Percentiles rank a stretch among this genome's conserved stretches.
Evolutionary conservation across 2,113 vertebrate species (phyloP).

Genomic region (Zeus faber): DNA sequence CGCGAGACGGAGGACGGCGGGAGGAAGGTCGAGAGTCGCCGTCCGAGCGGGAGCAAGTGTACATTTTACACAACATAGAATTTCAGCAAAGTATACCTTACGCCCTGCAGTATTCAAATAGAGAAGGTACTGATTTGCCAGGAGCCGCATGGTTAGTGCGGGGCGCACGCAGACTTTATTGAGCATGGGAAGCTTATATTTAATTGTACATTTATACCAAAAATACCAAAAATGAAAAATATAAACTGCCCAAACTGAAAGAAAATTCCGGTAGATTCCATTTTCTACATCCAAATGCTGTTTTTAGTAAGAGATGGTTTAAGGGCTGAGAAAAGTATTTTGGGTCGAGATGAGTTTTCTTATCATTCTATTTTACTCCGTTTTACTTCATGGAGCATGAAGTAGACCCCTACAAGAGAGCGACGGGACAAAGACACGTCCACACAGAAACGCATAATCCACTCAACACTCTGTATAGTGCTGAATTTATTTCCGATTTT

Average conservation of each 20-base stretch:
- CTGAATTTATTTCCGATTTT: background rate
- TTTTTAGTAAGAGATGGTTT: conserved; percentile 32
- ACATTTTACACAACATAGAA: conserved; percentile 23
- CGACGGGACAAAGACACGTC: too few species aligned
- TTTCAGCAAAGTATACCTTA: conserved; percentile 48
- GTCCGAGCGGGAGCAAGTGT: too few species aligned
- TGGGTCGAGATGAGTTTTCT: conserved; percentile 39
- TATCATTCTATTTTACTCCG: conserved; percentile 10
- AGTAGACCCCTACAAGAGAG: conserved; percentile 23
- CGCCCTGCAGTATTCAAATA: conserved; percentile 14
- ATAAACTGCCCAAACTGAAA: conserved; percentile 36
- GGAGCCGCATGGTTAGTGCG: conserved; percentile 41
- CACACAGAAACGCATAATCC: conserved; percentile 2
- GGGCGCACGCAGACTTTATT: conserved; percentile 53
- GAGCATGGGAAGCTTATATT: conserved; percentile 44
- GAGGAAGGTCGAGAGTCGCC: too few species aligned
- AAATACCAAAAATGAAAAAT: too few species aligned
- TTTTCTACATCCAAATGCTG: conserved; percentile 39
- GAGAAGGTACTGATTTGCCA: conserved; percentile 38
- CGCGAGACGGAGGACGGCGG: too few species aligned
- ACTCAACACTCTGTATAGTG: too few species aligned
- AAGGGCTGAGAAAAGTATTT: conserved; percentile 40
- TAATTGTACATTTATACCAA: conserved; percentile 56
- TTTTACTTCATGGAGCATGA: conserved; percentile 31
- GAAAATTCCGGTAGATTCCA: conserved; percentile 29